Evolutionary conservation across 2,113 vertebrate species (phyloP).

Genomic region (Coptodon rendalli): DNA sequence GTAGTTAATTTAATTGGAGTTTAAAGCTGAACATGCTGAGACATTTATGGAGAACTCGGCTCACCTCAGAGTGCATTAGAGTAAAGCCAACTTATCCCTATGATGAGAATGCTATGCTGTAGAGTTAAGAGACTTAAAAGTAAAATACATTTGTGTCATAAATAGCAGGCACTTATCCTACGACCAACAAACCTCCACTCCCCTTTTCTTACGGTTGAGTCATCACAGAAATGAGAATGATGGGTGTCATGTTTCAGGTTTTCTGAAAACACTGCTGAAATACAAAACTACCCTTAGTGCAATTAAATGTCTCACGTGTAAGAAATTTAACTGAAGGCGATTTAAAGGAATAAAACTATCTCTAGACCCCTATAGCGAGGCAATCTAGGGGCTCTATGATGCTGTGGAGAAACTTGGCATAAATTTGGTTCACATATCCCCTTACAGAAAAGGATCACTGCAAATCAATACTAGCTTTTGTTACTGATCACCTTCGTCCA

Average conservation of each 20-base stretch:
- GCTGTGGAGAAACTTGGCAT: not conserved
- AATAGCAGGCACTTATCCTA: not conserved
- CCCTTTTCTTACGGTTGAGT: not conserved
- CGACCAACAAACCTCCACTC: not conserved
- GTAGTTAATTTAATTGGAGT: not conserved
- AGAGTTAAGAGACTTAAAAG: not conserved
- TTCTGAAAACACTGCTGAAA: not conserved
- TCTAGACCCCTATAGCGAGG: not conserved
- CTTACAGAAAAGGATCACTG: not conserved
- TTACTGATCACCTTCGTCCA: not conserved
- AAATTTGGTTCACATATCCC: not conserved
- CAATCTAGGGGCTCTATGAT: fast-evolving
- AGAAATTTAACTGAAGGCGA: not conserved
- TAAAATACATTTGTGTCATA: not conserved
- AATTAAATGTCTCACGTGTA: not conserved
- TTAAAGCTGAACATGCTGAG: not conserved
- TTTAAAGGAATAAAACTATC: not conserved
- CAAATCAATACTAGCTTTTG: not conserved
- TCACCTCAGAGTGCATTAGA: not conserved
- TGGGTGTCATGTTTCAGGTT: not conserved
- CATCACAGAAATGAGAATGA: not conserved
- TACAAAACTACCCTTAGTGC: not conserved
- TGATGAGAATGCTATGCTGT: not conserved
- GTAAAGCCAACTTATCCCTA: not conserved
- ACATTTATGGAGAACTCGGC: not conserved